Evolutionary conservation across 2,113 vertebrate genomes (phyloP).

Genomic region (Hiodon alosoides): DNA sequence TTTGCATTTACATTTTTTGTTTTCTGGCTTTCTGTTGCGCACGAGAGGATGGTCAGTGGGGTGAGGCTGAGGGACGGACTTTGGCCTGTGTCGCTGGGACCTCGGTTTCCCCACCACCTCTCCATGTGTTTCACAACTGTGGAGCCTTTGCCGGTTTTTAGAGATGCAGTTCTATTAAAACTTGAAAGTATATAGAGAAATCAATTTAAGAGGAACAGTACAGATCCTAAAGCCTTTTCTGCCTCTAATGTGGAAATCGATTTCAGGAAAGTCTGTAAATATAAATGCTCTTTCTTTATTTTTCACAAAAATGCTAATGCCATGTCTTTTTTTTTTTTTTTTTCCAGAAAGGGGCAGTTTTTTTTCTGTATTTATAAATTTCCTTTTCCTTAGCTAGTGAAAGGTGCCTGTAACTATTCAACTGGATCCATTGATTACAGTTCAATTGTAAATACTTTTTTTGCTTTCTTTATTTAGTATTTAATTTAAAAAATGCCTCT

Average conservation of each 20-base stretch:
- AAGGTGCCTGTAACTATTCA: constrained; percentile 77
- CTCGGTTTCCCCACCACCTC: too few relatives aligned
- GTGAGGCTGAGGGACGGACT: too few relatives aligned
- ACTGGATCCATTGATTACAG: constrained; percentile 70
- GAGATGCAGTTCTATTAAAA: constrained; percentile 37
- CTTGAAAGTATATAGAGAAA: constrained; percentile 42
- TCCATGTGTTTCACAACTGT: constrained; percentile 11
- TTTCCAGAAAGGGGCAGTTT: constrained; percentile 37
- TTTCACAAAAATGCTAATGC: constrained; percentile 45
- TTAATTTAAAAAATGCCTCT: constrained; percentile 86
- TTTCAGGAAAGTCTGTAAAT: constrained; percentile 70
- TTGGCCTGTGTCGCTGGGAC: too few relatives aligned
- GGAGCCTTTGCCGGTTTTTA: constrained; percentile 44
- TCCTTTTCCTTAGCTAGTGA: constrained; percentile 52
- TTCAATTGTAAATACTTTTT: constrained; percentile 77
- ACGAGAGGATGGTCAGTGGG: too few relatives aligned
- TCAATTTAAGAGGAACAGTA: constrained; percentile 34
- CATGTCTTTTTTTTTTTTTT: constrained; percentile 30
- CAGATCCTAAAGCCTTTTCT: constrained; percentile 57
- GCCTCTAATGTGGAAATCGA: constrained; percentile 52
- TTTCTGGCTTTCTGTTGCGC: too few relatives aligned
- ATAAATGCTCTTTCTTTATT: constrained; percentile 35
- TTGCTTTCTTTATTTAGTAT: constrained; percentile 79
- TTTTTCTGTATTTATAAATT: constrained; percentile 70
- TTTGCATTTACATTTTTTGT: too few relatives aligned